Evolutionary conservation across 2,113 vertebrate species (phyloP), one percentile per base, ranked within the genome.

Genomic region (Labrus mixtus): DNA sequence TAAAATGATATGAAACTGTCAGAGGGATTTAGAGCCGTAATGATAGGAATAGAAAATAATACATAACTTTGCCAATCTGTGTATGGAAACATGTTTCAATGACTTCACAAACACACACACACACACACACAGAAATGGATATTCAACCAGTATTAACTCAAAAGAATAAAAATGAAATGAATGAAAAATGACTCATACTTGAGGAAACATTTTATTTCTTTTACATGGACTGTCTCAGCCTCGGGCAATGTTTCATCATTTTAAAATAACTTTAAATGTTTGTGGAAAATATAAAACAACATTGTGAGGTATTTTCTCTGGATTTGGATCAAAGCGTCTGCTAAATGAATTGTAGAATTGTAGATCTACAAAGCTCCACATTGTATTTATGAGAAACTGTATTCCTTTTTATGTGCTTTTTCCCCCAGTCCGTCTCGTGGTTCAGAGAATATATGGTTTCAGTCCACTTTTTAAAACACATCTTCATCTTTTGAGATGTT

Each of bases 1-100:
- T 70, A 68, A 68, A 82, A 86, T 68, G 75, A 87, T 82, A 76
- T 54, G 22, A 23, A 68, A 53, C 16, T 10, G 70, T 82, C 17
- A 68, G 55, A 58, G 64, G 78, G 70, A 79, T 84, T 82, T 78
- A 48, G 72, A 57, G 57, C 23, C 11, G 61, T 43, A n/a, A 48
- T 23, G 23, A 75, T 39, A 37, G 45, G 78, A 80, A 80, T 56
- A 57, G 51, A 36, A 87, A 78, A 67, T 57, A 78, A 63, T 45
- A 39, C 55, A 41, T 68, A 46, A 53, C 7, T 75, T 10, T 63
- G 53, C 12, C 63, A 55, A 68, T 76, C 23, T 60, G 46, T 56
- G 78, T 70, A 76, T 39, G 29, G 41, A 53, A 15, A 78, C n/a
- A 68, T 22, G 33, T 43, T 68, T 58, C 23, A 63, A n/a, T 5